Percentiles rank a stretch among this genome's conserved stretches.
Evolutionary conservation across 2,113 vertebrate species (phyloP).

Genomic region (Orycteropus afer): DNA sequence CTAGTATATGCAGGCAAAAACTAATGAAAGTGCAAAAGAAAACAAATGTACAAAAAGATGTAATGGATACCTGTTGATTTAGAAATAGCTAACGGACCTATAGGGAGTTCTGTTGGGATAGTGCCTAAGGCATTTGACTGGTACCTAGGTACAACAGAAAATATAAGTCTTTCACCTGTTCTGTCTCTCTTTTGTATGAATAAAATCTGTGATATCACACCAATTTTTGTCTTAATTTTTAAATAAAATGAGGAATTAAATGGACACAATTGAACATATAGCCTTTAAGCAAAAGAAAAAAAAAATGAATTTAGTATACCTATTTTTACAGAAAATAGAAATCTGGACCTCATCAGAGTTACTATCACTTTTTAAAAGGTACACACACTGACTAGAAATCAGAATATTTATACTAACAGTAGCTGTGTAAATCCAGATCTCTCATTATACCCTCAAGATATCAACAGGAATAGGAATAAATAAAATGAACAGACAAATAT

Average conservation of each 20-base stretch:
- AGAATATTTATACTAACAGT: neutral
- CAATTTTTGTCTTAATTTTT: neutral
- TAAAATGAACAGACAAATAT: neutral
- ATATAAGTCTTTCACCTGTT: neutral
- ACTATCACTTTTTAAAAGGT: neutral
- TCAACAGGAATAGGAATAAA: neutral
- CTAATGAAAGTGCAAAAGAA: neutral
- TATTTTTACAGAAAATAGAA: neutral
- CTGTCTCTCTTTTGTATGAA: neutral
- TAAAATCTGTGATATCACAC: neutral
- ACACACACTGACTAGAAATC: neutral
- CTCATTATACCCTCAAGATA: neutral
- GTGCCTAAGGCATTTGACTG: too few species aligned
- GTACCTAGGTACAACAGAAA: neutral
- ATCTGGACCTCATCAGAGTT: neutral
- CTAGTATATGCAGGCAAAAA: neutral
- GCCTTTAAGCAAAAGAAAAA: neutral
- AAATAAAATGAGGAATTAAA: neutral
- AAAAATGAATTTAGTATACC: neutral
- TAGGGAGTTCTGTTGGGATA: too few species aligned
- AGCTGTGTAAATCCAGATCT: neutral
- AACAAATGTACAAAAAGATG: neutral
- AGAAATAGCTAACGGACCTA: neutral
- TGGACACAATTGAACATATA: neutral
- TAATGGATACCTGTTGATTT: neutral